These are phyloP conservation scores for Anas capensis DNA, from an alignment of 2,797 vertebrate species.

Conservation along the genomic window DNA sequence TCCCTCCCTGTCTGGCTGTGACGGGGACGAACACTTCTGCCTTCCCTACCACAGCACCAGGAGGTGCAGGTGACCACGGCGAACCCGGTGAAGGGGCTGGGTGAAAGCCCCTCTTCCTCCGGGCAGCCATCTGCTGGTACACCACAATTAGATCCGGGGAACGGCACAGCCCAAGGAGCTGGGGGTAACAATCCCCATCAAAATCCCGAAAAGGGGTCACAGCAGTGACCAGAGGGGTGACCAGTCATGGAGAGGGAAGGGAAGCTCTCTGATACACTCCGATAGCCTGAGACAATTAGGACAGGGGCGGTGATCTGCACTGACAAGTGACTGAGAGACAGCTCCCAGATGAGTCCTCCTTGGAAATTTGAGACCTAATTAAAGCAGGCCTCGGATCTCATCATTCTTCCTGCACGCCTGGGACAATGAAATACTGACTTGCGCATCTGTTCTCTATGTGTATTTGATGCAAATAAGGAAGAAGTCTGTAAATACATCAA, in stretches of 20 bases:
- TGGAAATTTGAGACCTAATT: slow-evolving; percentile 52
- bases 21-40: not conserved
- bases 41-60: not conserved
- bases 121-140: not conserved
- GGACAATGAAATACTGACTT: slow-evolving; percentile 57
- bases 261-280: not conserved
- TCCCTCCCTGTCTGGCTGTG: not conserved
- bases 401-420: slow-evolving; percentile 20
- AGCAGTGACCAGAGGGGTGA: not conserved
- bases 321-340: not conserved
- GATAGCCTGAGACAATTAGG: not conserved
- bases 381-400: slow-evolving; percentile 55
- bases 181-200: not conserved
- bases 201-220: not conserved
- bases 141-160: not conserved
- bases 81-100: not conserved
- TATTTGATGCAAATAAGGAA: slow-evolving; percentile 51
- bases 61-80: not conserved
- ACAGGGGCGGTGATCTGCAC: not conserved
- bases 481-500: slow-evolving; percentile 89
- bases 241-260: not conserved
- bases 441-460: slow-evolving; percentile 37
- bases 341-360: slow-evolving; percentile 36
- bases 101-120: not conserved
- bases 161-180: not conserved